phyloP scores from a whole-genome alignment of 2,113 vertebrate species.

The Oxyura jamaicensis region DNA sequence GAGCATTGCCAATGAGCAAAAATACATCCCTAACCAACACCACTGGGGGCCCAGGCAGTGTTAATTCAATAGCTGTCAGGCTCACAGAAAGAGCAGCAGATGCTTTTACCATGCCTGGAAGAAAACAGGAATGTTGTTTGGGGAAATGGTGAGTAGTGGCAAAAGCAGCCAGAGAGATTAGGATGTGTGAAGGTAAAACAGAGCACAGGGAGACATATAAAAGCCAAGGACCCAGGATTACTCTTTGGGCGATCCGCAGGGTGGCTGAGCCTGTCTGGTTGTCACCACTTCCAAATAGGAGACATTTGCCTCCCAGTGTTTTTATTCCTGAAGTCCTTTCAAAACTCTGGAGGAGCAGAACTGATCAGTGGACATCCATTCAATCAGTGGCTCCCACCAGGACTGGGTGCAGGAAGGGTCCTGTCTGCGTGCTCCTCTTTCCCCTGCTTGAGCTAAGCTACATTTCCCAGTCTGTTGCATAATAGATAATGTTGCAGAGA shows the following conservation, averaged over 20 bases:
- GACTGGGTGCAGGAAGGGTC: background rate
- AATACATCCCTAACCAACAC: background rate
- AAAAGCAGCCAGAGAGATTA: background rate
- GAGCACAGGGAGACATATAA: background rate
- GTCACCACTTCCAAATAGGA: background rate
- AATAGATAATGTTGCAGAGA: background rate
- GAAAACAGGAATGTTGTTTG: background rate
- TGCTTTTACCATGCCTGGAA: constrained; percentile 28
- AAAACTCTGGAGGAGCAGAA: background rate
- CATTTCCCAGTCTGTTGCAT: background rate
- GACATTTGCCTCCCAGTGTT: background rate
- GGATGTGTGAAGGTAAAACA: background rate
- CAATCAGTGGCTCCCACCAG: background rate
- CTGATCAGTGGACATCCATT: background rate
- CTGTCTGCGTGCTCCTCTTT: accelerated
- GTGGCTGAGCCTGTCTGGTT: background rate
- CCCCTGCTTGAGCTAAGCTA: background rate
- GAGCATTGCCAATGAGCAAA: background rate
- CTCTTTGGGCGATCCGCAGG: background rate
- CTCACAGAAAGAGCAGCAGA: constrained; percentile 15
- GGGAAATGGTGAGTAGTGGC: constrained; percentile 2
- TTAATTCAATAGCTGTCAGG: background rate
- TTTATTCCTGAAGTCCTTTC: constrained; percentile 10
- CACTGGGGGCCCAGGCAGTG: background rate
- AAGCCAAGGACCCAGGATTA: background rate